phyloP scores from a whole-genome alignment of 1,140 invertebrate genomes.

The Dufourea novaeangliae region DNA sequence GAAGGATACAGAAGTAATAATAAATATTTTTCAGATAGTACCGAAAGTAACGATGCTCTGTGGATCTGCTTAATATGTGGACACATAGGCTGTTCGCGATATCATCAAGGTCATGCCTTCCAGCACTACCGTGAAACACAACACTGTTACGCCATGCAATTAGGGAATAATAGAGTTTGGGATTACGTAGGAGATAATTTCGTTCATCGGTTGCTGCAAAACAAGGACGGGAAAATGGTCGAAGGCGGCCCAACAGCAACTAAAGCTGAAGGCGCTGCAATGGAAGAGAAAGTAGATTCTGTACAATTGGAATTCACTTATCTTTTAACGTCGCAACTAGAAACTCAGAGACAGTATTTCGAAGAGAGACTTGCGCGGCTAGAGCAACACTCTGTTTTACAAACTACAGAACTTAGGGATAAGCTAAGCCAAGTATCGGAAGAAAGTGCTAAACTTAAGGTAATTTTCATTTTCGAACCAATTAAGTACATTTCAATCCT shows the following conservation, averaged over 20 bases:
- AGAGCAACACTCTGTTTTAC: conserved; percentile 81
- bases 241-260: conserved; percentile 81
- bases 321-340: conserved; percentile 97
- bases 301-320: conserved; percentile 98
- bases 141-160: conserved; percentile 98
- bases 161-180: conserved; percentile 98
- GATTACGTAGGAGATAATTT: conserved; percentile 98
- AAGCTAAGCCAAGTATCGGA: conserved; percentile 78
- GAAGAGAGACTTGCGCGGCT: conserved; percentile 90
- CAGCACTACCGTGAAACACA: conserved; percentile 96
- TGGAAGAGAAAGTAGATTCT: conserved; percentile 95
- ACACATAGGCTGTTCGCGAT: conserved; percentile 95
- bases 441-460: conserved; percentile 78
- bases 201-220: conserved; percentile 97
- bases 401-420: conserved; percentile 82
- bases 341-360: conserved; percentile 96
- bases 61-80: conserved; percentile 99
- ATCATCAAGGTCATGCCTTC: conserved; percentile 87
- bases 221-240: conserved; percentile 99
- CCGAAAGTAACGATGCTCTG: conserved; percentile 87
- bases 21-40: conserved; percentile 68
- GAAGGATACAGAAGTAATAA: conserved; percentile 4
- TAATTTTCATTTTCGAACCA: conserved; percentile 45
- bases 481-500: conserved; percentile 1
- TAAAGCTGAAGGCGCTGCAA: conserved; percentile 77